These are phyloP conservation scores for Sclerurus mexicanus DNA, from an alignment of 2,113 vertebrate species.

Conservation along the genomic window DNA sequence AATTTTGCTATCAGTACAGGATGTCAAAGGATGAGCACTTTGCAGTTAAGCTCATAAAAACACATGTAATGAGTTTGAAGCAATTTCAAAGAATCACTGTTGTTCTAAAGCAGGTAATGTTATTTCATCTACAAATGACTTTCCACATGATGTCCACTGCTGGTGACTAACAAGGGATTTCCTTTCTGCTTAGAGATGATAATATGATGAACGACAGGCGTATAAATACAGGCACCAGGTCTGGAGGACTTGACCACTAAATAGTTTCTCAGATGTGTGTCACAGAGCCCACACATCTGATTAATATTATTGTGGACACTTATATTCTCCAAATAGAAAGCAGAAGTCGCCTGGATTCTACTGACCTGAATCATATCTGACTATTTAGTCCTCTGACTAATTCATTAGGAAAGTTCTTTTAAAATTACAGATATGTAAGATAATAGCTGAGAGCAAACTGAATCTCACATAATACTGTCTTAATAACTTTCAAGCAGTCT, in stretches of 20 bases:
- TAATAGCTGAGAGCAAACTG: not conserved
- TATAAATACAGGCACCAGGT: not conserved
- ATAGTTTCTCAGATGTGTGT: not conserved
- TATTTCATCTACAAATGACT: not conserved
- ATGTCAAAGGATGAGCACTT: not conserved
- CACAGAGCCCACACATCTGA: not conserved
- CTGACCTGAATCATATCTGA: not conserved
- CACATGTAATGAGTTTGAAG: not conserved
- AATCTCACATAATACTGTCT: not conserved
- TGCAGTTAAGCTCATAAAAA: not conserved
- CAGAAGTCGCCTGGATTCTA: not conserved
- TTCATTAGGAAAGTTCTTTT: not conserved
- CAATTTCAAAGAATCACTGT: not conserved
- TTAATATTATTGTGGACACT: not conserved
- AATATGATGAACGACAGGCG: not conserved
- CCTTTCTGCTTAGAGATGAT: not conserved
- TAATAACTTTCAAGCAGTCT: not conserved
- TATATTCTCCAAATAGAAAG: not conserved
- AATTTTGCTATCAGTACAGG: not conserved
- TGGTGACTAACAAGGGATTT: slow-evolving; percentile 2
- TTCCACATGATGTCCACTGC: not conserved
- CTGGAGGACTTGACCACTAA: not conserved
- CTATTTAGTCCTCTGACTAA: not conserved
- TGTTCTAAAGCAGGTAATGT: not conserved
- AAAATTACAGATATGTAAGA: not conserved